Conservation (phyloP, 2,113 vertebrate genomes). For the Pimephales promelas region DNA sequence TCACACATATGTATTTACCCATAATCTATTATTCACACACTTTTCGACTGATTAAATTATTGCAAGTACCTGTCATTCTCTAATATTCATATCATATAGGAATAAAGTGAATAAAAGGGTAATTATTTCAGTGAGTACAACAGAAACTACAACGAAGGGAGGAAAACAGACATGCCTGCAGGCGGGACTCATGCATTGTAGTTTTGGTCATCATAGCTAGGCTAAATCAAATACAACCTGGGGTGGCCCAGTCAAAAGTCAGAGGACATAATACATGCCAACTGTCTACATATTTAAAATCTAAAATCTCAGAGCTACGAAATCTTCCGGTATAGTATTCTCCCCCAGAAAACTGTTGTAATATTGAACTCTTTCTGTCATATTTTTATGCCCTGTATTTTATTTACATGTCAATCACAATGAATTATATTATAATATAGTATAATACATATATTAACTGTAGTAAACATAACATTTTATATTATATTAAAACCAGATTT, state of each 20-base stretch:
- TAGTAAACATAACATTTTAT: background rate
- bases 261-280: background rate
- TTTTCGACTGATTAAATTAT: background rate
- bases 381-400: too few species aligned
- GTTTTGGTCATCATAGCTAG: background rate
- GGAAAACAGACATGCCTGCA: background rate
- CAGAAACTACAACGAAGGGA: background rate
- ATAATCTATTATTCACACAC: background rate
- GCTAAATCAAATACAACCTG: background rate
- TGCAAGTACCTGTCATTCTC: background rate
- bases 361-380: too few species aligned
- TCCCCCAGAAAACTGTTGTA: too few species aligned
- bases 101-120: background rate
- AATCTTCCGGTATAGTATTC: too few species aligned
- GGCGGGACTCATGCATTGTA: background rate
- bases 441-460: too few species aligned
- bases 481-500: slow-evolving; percentile 2
- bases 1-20: background rate
- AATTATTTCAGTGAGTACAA: background rate
- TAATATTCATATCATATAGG: background rate
- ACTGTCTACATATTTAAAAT: too few species aligned
- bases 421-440: too few species aligned
- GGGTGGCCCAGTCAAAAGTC: background rate
- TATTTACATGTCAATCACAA: too few species aligned
- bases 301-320: too few species aligned